These are phyloP conservation scores for Platyrinchus mystaceus DNA, from an alignment of 2,797 vertebrate species.

Conservation along the genomic window DNA sequence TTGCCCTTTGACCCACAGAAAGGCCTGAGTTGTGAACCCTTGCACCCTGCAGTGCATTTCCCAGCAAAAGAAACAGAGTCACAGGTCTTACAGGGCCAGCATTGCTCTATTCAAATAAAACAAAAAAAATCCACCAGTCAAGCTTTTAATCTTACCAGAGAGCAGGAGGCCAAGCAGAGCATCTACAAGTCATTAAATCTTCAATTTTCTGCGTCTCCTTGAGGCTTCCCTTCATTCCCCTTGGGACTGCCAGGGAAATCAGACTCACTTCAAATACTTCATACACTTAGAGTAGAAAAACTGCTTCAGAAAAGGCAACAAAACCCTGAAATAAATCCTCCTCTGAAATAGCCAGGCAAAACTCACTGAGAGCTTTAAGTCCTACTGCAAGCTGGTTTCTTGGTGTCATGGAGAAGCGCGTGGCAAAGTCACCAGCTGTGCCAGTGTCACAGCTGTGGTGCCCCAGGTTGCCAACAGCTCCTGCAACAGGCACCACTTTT, in stretches of 20 bases:
- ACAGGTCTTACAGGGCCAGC: rapidly evolving
- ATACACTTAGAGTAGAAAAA: background rate
- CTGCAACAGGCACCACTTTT: background rate
- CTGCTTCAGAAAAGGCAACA: background rate
- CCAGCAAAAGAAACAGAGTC: background rate
- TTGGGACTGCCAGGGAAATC: conserved; percentile 16
- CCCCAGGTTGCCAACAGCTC: background rate
- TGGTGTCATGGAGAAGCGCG: background rate
- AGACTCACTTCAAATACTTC: background rate
- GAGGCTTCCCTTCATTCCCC: conserved; percentile 3
- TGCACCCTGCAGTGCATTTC: background rate
- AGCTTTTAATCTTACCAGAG: conserved; percentile 47
- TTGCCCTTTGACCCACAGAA: background rate
- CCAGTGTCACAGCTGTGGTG: background rate
- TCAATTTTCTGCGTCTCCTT: conserved; percentile 58
- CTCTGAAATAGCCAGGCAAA: background rate
- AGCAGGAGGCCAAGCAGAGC: background rate
- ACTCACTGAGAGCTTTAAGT: background rate
- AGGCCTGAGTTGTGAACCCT: background rate
- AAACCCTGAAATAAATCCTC: background rate
- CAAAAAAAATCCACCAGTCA: background rate
- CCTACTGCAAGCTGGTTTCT: background rate
- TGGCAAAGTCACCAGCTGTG: background rate
- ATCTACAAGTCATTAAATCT: conserved; percentile 58
- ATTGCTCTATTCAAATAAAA: background rate